Base-by-base conservation (phyloP, 2,888 invertebrate species). In the Cinara cedri region DNA sequence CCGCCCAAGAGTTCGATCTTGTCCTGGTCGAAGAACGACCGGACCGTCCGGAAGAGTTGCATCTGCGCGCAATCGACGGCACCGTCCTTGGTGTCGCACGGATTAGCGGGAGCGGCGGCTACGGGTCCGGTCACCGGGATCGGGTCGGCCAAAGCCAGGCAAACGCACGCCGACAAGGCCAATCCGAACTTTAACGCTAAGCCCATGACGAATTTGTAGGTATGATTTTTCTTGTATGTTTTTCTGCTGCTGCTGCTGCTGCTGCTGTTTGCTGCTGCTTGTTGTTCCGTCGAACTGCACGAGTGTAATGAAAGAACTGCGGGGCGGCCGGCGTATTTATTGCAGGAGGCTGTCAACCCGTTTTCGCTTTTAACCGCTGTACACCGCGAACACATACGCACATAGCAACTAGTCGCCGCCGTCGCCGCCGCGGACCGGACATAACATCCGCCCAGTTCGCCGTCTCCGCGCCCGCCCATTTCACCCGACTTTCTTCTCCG, bases 21-120 rank as follows among this genome's bases (percentile, higher is more conserved):
- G 80, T 89, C 89, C 85, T 87, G 88, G 72, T 87, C 88, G 84
- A 90, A 89, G 85, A 90, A 87, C 46, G 88, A 87, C 84, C 87
- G 88, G 62, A 89, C 89, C 83, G 87, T 88, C 81, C 89, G 87
- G 87, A 87, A 90, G 81, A 90, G 85, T 42, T 84, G 83, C 62
- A 83, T 86, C 86, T 90, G 90, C 81, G 90, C 86, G 86, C 90
- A 90, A 90, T 90, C 81, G 90, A 90, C 34, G 34, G 34, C 34
- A 6, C 34, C 34, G 86, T 90, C 90, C 84, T 88, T 87, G 83
- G 87, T 86, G 83, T 88, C 86, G 84, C 90, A 90, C 83, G 34
- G 34, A 6, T 34, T 34, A 34, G 3, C 34, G 34, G 34, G 34
- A 34, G 34, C 34, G 34, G 34, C 13, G 26, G 70, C 49, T 49